phyloP scores from a whole-genome alignment of 2,113 vertebrate species.

The Xiphophorus hellerii region DNA sequence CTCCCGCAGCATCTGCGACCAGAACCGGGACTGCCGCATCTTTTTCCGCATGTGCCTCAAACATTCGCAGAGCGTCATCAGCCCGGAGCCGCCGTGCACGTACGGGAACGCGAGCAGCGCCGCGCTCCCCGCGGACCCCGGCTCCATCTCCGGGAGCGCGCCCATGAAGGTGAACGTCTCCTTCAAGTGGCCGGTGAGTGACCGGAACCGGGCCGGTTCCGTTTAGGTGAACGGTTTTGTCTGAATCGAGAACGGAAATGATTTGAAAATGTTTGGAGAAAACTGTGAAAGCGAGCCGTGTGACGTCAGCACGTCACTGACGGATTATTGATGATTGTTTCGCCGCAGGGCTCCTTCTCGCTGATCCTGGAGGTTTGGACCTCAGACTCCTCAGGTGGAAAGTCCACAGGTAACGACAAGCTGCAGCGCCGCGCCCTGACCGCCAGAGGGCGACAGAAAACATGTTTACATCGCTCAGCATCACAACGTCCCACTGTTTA shows the following conservation, averaged over 20 bases:
- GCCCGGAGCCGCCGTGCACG: conserved; percentile 83
- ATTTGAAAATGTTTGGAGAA: too few species aligned
- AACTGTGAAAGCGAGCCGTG: too few species aligned
- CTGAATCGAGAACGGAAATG: too few species aligned
- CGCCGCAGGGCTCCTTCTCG: conserved; percentile 83
- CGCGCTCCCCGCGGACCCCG: conserved; percentile 69
- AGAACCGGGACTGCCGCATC: conserved; percentile 76
- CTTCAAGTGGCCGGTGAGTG: conserved; percentile 90
- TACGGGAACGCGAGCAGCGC: conserved; percentile 82
- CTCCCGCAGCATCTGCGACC: conserved; percentile 64
- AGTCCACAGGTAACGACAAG: conserved; percentile 79
- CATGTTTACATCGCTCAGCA: not conserved
- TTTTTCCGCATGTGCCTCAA: conserved; percentile 90
- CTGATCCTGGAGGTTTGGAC: conserved; percentile 89
- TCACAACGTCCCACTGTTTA: not conserved
- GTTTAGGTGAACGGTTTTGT: too few species aligned
- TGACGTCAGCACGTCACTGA: too few species aligned
- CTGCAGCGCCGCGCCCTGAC: not conserved
- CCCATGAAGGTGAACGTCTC: conserved; percentile 82
- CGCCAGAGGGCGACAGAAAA: conserved; percentile 46
- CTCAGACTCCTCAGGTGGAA: conserved; percentile 75
- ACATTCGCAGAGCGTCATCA: conserved; percentile 82
- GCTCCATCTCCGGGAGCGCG: conserved; percentile 73
- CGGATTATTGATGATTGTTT: not conserved
- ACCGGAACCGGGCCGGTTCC: not conserved